Percentiles rank a stretch among this genome's conserved stretches.
Evolutionary conservation across 2,797 vertebrate genomes (phyloP).

Genomic region (Denticeps clupeoides): DNA sequence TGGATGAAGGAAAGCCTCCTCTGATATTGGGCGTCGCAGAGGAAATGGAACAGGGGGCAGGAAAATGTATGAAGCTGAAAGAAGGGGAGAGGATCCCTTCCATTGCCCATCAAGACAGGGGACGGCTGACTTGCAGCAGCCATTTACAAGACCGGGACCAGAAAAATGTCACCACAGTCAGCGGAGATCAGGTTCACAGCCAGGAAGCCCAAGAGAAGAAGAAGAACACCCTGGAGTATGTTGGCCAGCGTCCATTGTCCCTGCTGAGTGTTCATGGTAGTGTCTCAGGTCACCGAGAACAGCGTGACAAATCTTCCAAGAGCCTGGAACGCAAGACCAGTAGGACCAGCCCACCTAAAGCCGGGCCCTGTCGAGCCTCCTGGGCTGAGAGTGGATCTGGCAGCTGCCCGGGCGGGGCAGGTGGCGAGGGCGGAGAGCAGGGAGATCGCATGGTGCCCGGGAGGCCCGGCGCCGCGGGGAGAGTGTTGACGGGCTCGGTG

Average conservation of each 20-base stretch:
- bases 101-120: not conserved
- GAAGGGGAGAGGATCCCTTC: conserved; percentile 28
- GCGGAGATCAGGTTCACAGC: too few relatives aligned
- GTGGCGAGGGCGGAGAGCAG: conserved; percentile 39
- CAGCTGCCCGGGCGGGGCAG: conserved; percentile 37
- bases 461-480: conserved; percentile 46
- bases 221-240: conserved; percentile 42
- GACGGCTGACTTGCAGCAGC: not conserved
- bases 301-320: conserved; percentile 55
- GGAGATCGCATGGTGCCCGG: conserved; percentile 40
- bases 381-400: conserved; percentile 76
- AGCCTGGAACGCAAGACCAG: conserved; percentile 64
- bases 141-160: too few relatives aligned
- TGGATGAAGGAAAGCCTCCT: conserved; percentile 17
- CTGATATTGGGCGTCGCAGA: conserved; percentile 29
- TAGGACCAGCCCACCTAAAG: conserved; percentile 25
- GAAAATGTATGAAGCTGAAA: conserved; percentile 26
- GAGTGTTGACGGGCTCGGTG: conserved; percentile 51
- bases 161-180: too few relatives aligned
- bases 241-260: conserved; percentile 49
- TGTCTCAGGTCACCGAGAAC: conserved; percentile 42
- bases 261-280: conserved; percentile 57
- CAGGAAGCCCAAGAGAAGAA: too few relatives aligned
- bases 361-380: conserved; percentile 70
- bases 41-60: conserved; percentile 30